Evolutionary conservation across 2,797 vertebrate genomes (phyloP).

Genomic region (Catharus ustulatus): DNA sequence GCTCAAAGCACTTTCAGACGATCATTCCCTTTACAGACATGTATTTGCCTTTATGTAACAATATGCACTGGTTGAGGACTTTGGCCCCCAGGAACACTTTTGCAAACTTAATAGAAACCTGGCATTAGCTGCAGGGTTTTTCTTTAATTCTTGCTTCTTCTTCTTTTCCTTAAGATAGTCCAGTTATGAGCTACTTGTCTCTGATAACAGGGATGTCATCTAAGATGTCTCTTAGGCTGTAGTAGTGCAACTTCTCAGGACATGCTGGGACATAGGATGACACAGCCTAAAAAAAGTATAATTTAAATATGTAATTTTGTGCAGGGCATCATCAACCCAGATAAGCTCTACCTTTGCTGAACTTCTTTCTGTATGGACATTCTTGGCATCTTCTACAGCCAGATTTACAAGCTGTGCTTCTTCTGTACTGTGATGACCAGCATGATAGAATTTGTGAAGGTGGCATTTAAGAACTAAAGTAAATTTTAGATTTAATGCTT

Average conservation of each 20-base stretch:
- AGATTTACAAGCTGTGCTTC: not conserved
- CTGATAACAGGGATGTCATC: constrained; percentile 71
- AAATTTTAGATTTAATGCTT: not conserved
- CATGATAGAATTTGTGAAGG: not conserved
- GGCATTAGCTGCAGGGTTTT: constrained; percentile 56
- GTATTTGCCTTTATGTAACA: not conserved
- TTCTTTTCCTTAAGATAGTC: constrained; percentile 36
- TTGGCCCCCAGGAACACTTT: not conserved
- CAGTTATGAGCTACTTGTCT: constrained; percentile 76
- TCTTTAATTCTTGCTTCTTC: constrained; percentile 34
- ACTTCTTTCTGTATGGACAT: not conserved
- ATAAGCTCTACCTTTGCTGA: not conserved
- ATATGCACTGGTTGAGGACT: not conserved
- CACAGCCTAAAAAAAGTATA: constrained; percentile 69
- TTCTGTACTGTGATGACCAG: not conserved
- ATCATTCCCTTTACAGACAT: not conserved
- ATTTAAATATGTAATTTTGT: not conserved
- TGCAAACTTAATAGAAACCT: constrained; percentile 59
- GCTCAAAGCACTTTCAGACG: not conserved
- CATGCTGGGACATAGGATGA: constrained; percentile 62
- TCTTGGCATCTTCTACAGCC: not conserved
- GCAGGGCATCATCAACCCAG: accelerated
- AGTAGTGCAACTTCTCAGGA: constrained; percentile 70
- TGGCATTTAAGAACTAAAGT: not conserved
- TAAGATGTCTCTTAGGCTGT: constrained; percentile 73